Base-by-base conservation (phyloP, 2,113 vertebrate species). In the Crotalus helleri region DNA sequence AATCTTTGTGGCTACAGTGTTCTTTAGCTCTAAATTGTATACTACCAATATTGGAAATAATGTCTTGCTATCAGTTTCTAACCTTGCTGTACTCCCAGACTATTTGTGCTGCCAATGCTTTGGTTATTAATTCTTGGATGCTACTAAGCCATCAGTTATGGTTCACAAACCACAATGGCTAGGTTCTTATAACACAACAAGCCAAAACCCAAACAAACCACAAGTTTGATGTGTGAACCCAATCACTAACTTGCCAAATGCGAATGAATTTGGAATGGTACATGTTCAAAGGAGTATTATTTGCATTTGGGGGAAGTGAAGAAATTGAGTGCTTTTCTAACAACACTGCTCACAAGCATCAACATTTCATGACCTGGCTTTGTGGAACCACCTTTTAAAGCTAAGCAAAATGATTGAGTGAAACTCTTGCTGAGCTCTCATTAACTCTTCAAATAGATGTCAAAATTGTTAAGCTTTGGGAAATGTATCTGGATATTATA, bases 391-490 rank as follows among this genome's bases (percentile, higher is more conserved):
- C 24, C 46, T 90, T 90, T 51, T 86, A n/a, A 64, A 19, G 13
- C 33, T 86, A 58, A 33, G 9, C 55, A 10, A 86, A 90, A 85
- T 85, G 55, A 2, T 51, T 69, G 64, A 26, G 15, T 44, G 81
- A 26, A 49, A 85, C 39, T 88, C 46, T 10, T 46, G 54, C 57
- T 51, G 29, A 91, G 93, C 54, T 91, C 87, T 91, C 95, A 95
- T 92, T 49, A 93, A 9, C 59, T 96, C 55, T 91, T 95, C 95
- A 94, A 88, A 94, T 93, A 92, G 88, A 92, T 88, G 33, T 90
- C 95, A 86, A 92, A 74, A 95, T 51, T 33, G 85, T 1, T 12
- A n/a, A 95, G 93, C 94, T 94, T 95, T 94, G 95, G 94, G 94
- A 92, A 91, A 61, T 94, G 74, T 85, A 92, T 94, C 85, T 81